phyloP scores from a whole-genome alignment of 2,113 vertebrate genomes.

The Panthera uncia region DNA sequence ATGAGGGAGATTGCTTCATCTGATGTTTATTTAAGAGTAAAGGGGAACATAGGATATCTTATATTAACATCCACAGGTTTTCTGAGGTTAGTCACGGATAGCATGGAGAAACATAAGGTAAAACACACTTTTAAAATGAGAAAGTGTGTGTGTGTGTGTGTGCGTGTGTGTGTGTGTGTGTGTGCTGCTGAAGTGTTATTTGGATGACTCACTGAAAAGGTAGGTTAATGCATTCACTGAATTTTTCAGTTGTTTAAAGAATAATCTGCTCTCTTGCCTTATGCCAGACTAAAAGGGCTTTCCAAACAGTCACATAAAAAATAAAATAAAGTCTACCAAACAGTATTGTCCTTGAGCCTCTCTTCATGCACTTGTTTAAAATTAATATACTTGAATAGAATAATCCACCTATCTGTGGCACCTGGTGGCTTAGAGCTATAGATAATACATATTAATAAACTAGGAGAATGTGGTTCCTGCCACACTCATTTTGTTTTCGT shows the following conservation, averaged over 20 bases:
- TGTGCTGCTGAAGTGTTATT: not conserved
- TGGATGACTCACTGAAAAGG: conserved; percentile 42
- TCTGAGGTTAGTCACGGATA: not conserved
- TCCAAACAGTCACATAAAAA: conserved; percentile 40
- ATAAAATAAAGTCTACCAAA: conserved; percentile 21
- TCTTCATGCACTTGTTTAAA: conserved; percentile 54
- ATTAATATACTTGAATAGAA: conserved; percentile 48
- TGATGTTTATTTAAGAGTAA: not conserved
- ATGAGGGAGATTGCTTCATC: not conserved
- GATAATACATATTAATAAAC: conserved; percentile 51
- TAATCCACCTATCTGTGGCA: not conserved
- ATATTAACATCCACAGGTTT: not conserved
- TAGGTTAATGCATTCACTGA: conserved; percentile 49
- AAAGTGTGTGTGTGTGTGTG: not conserved
- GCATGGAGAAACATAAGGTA: not conserved
- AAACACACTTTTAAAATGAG: not conserved
- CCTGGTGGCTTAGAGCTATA: not conserved
- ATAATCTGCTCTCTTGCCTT: not conserved
- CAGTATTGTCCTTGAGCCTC: conserved; percentile 53
- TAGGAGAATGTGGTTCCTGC: conserved; percentile 2
- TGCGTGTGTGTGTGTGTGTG: not conserved
- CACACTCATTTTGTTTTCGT: not conserved
- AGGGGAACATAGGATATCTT: not conserved
- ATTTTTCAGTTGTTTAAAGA: conserved; percentile 59
- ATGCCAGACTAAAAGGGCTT: conserved; percentile 17